Evolutionary conservation across 2,888 invertebrate genomes (phyloP).

Genomic region (Leucoma salicis): DNA sequence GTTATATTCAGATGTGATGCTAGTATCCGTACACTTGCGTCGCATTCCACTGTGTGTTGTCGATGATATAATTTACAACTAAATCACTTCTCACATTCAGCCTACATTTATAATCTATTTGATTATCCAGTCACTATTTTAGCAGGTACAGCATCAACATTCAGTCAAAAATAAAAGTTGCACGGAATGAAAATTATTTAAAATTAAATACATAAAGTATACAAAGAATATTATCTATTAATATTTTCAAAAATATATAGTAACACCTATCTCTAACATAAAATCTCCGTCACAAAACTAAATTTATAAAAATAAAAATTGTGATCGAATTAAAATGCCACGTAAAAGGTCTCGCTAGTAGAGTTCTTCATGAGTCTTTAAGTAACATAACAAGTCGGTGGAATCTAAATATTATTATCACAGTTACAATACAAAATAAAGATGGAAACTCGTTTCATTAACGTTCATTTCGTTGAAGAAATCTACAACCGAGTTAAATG

Average conservation of each 20-base stretch:
- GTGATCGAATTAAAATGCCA: constrained; percentile 69
- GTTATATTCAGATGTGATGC: constrained; percentile 38
- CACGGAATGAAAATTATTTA: constrained; percentile 77
- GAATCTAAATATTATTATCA: constrained; percentile 79
- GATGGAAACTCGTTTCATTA: constrained; percentile 65
- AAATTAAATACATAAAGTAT: constrained; percentile 77
- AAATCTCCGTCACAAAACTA: constrained; percentile 71
- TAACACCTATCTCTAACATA: constrained; percentile 48
- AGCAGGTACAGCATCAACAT: constrained; percentile 68
- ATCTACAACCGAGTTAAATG: constrained; percentile 67
- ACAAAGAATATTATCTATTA: constrained; percentile 64
- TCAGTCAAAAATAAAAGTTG: constrained; percentile 69
- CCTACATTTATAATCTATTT: constrained; percentile 33
- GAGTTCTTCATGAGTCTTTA: constrained; percentile 72
- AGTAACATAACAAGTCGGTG: constrained; percentile 72
- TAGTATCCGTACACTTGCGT: constrained; percentile 39
- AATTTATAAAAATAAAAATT: constrained; percentile 63
- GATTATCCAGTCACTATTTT: constrained; percentile 45
- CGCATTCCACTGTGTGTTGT: constrained; percentile 27
- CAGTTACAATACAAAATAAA: constrained; percentile 78
- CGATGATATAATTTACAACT: constrained; percentile 50
- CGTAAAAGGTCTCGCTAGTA: constrained; percentile 56
- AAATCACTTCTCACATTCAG: constrained; percentile 38
- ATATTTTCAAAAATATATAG: constrained; percentile 60
- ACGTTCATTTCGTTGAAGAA: constrained; percentile 72